Conservation (phyloP, 2,888 invertebrate genomes). For the Argyra leucocephala region DNA sequence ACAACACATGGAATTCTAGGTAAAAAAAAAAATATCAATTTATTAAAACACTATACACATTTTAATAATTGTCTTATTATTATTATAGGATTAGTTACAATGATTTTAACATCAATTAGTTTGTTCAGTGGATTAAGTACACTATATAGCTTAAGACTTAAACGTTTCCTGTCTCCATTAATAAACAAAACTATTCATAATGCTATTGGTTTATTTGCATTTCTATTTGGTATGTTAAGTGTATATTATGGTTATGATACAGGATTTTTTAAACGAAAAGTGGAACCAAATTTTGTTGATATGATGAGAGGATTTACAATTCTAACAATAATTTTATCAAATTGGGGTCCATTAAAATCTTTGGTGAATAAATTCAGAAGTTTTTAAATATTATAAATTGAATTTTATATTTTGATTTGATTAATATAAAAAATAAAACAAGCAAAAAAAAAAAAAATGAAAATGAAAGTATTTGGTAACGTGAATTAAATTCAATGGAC, state of each 20-base stretch:
- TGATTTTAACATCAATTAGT: conserved; percentile 34
- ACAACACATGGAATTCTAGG: conserved; percentile 31
- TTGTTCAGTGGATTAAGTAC: conserved; percentile 34
- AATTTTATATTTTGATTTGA: too few species aligned
- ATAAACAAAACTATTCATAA: conserved; percentile 37
- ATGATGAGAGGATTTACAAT: conserved; percentile 35
- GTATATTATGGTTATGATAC: conserved; percentile 39
- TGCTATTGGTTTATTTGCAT: conserved; percentile 33
- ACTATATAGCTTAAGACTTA: conserved; percentile 29
- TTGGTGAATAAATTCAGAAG: conserved; percentile 17
- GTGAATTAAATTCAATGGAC: too few species aligned
- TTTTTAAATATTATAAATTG: neutral
- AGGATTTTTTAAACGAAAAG: conserved; percentile 31
- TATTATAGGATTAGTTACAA: conserved; percentile 33
- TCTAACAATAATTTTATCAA: conserved; percentile 31
- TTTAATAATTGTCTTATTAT: too few species aligned
- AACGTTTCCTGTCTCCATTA: conserved; percentile 30
- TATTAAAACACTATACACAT: too few species aligned
- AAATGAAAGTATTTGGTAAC: too few species aligned
- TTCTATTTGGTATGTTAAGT: conserved; percentile 34
- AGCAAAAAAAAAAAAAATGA: too few species aligned
- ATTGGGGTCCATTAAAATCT: conserved; percentile 33
- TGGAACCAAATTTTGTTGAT: conserved; percentile 28
- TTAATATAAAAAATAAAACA: too few species aligned
- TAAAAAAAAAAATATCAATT: too few species aligned